phyloP scores from a whole-genome alignment of 2,113 vertebrate genomes.

The Zapornia atra region DNA sequence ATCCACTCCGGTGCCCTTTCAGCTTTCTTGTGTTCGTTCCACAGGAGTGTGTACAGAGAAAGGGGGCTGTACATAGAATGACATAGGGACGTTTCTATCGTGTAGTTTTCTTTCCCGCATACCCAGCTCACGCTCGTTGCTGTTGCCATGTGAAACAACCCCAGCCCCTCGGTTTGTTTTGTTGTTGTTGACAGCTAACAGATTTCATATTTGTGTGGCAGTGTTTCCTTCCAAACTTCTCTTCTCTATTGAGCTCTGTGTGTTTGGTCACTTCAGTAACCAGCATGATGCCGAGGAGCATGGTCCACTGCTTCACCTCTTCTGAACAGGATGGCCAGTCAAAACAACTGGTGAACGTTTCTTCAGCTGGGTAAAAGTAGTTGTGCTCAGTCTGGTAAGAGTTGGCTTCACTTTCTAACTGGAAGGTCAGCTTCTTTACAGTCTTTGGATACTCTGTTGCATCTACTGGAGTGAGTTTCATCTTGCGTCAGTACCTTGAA shows the following conservation, averaged over 20 bases:
- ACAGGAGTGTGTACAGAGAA: background rate
- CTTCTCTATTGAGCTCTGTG: conserved; percentile 27
- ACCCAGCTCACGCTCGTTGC: conserved; percentile 22
- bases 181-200: conserved; percentile 37
- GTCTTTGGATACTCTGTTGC: background rate
- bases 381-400: background rate
- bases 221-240: conserved; percentile 29
- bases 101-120: conserved; percentile 44
- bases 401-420: conserved; percentile 1
- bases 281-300: conserved; percentile 41
- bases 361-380: background rate
- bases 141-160: conserved; percentile 50
- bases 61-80: background rate
- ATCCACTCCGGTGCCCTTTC: background rate
- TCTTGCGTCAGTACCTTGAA: background rate
- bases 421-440: background rate
- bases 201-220: conserved; percentile 21
- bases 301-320: conserved; percentile 26
- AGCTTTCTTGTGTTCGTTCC: background rate
- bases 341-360: background rate
- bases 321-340: background rate
- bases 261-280: conserved; percentile 36
- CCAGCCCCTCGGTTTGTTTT: background rate
- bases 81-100: background rate
- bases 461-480: background rate